Evolutionary conservation across 1,140 invertebrate genomes (phyloP), one percentile per base, ranked within the genome.

Genomic region (Anthonomus grandis): DNA sequence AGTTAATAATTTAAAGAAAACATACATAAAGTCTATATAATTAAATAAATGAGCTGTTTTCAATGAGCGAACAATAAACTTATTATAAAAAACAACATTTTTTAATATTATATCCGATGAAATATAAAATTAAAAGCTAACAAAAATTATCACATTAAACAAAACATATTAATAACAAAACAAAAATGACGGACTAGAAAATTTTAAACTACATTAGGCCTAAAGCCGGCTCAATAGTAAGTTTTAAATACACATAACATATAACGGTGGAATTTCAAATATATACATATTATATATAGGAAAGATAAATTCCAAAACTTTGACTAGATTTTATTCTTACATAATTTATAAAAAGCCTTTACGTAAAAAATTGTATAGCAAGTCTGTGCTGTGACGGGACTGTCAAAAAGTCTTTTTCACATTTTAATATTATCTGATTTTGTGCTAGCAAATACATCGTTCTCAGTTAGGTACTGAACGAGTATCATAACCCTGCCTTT

Each of bases 381-480:
- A n/a, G 27, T 42, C 39, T 42, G 39, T 42, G 39, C 39, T 21
- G 39, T 42, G 18, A 42, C 17, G 19, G 39, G 39, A 42, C 39
- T 42, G 37, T 39, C 37, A 39, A 42, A 42, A 42, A 42, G 39
- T 42, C 39, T 42, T 21, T 42, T 31, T 31, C n/a, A n/a, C n/a
- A n/a, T n/a, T n/a, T n/a, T n/a, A n/a, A n/a, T n/a, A n/a, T 31
- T 22, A 42, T 22, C n/a, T 42, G 19, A 21, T 18, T 42, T 42
- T 42, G 39, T 42, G 39, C 39, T 42, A 42, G 23, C 5, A 8
- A 42, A 19, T 21, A 10, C 18, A 31, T 31, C 27, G 6, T 31
- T 31, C n/a, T 31, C 39, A 38, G 13, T 38, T 38, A 13, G 39
- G n/a, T 19, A 18, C 12, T 21, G n/a, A 21, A 22, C 18, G 18